Conservation (phyloP, 2,888 invertebrate species). For the Ctena decussata region DNA sequence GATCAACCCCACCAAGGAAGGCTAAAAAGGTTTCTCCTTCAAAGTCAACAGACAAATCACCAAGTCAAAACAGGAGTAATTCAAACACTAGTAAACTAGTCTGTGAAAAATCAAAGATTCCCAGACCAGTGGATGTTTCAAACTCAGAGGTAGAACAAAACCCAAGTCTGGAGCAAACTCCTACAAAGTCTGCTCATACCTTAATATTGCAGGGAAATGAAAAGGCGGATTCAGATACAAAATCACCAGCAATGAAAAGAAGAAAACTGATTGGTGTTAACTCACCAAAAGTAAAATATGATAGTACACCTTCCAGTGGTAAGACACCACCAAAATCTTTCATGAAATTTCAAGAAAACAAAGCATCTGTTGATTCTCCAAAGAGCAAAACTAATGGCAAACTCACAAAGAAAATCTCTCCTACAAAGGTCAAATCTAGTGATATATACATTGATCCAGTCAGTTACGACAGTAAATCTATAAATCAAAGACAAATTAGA, state of each 20-base stretch:
- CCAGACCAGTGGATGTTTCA: not conserved
- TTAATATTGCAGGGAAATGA: not conserved
- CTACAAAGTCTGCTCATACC: not conserved
- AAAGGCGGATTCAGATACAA: not conserved
- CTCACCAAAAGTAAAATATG: not conserved
- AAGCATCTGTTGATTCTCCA: slow-evolving; percentile 14
- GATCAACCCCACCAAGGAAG: slow-evolving; percentile 35
- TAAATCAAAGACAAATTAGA: not conserved
- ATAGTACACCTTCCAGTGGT: not conserved
- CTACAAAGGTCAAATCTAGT: slow-evolving; percentile 28
- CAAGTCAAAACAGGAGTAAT: not conserved
- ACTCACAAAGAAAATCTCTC: not conserved
- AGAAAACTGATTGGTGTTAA: not conserved
- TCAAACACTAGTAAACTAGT: not conserved
- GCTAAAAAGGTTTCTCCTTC: slow-evolving; percentile 14
- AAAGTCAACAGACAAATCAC: not conserved
- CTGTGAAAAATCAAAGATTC: not conserved
- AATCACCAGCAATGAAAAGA: not conserved
- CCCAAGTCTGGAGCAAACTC: not conserved
- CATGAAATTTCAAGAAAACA: not conserved
- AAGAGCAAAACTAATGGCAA: slow-evolving; percentile 3
- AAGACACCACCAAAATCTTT: not conserved
- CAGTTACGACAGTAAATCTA: not conserved
- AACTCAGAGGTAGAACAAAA: not conserved
- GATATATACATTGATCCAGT: slow-evolving; percentile 60